Evolutionary conservation across 2,888 invertebrate species (phyloP).

Genomic region (Dryadula phaetusa): DNA sequence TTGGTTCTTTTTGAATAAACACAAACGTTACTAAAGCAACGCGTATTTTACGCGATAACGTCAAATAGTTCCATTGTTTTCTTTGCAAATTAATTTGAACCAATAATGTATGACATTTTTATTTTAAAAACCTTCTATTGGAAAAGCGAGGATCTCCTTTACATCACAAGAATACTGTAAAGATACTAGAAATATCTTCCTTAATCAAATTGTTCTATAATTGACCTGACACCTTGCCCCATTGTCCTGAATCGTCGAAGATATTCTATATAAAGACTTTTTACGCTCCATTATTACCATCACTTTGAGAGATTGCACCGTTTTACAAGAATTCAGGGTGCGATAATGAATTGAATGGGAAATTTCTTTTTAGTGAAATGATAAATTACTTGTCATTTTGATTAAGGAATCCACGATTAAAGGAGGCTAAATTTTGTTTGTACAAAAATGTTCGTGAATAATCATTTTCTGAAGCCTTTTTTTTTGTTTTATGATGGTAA

Average conservation of each 20-base stretch:
- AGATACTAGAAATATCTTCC: slow-evolving; percentile 8
- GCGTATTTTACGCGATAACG: too few relatives aligned
- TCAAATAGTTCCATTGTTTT: too few relatives aligned
- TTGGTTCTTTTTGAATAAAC: too few relatives aligned
- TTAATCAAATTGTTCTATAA: slow-evolving; percentile 37
- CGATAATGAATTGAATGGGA: slow-evolving; percentile 63
- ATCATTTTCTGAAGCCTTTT: slow-evolving; percentile 28
- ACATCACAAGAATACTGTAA: neutral
- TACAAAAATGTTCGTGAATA: slow-evolving; percentile 33
- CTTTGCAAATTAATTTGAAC: too few relatives aligned
- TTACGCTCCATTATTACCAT: slow-evolving; percentile 53
- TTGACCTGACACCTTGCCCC: slow-evolving; percentile 27
- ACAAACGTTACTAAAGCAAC: too few relatives aligned
- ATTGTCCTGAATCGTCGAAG: slow-evolving; percentile 45
- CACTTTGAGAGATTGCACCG: slow-evolving; percentile 64
- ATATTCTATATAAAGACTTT: slow-evolving; percentile 42
- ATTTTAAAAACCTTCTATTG: neutral
- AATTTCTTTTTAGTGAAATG: slow-evolving; percentile 56
- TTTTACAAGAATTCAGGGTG: slow-evolving; percentile 56
- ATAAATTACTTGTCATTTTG: slow-evolving; percentile 64
- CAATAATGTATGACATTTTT: too few relatives aligned
- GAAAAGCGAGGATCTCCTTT: neutral
- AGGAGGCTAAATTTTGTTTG: slow-evolving; percentile 47
- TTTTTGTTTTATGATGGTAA: slow-evolving; percentile 6
- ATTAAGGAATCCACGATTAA: slow-evolving; percentile 53